Evolutionary conservation across 1,140 invertebrate genomes (phyloP), one percentile per base, ranked within the genome.

Genomic region (Drosophila athabasca): DNA sequence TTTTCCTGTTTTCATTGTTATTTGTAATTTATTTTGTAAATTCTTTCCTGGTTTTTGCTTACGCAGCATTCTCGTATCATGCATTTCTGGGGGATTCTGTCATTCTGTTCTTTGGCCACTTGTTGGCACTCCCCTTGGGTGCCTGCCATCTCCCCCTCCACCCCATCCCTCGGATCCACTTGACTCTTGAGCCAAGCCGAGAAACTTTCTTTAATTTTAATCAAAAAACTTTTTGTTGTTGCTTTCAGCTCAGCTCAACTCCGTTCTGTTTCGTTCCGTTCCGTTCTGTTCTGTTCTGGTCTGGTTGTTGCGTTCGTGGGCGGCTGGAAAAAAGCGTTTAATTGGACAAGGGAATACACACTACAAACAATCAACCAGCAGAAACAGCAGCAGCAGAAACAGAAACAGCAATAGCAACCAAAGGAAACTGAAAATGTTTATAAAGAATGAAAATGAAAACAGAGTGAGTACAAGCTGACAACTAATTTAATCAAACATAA

Each of bases 181-280:
- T 62, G 71, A 74, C 71, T 74, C 57, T 64, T 74, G 62, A 74
- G 53, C 71, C 71, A 26, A 61, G 60, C 22, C 69, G 35, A 62
- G 26, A 70, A 81, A 87, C 73, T 81, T 87, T 84, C 73, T 70
- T 87, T 81, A 81, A 84, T 84, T 84, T 84, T 84, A 84, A 84
- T 84, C 81, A 87, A 84, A 84, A 84, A 84, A 81, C 50, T 81
- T 74, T 78, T 65, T 79, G 76, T 26, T 70, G 73, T 8, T 60
- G n/a, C 8, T 53, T 22, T 11, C 48, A 39, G 35, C 35, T 39
- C 31, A 3, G 31, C 31, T 8, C 8, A 29, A 8, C 31, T 31
- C 15, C 3, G 31, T 9, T 31, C 15, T 3, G 31, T 9, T 11
- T 8, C 11, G 7, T 24, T 53, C 13, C 3, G 39, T 43, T 54